These are phyloP conservation scores for Aphyosemion australe DNA, from an alignment of 2,113 vertebrate genomes.

Conservation along the genomic window DNA sequence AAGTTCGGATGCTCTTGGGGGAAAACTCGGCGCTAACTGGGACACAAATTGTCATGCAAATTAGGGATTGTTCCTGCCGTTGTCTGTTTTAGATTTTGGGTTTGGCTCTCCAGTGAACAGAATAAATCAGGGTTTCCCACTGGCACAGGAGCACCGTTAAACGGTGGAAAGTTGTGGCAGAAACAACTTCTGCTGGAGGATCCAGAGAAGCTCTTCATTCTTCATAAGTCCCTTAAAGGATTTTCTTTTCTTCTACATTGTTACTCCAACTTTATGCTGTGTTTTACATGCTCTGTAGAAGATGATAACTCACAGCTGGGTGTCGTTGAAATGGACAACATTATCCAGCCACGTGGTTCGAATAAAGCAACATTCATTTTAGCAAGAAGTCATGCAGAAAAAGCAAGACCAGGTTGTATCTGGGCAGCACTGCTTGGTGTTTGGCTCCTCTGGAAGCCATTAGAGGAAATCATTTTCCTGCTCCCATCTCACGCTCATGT, in stretches of 20 bases:
- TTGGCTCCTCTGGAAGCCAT: constrained; percentile 74
- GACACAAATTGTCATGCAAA: constrained; percentile 34
- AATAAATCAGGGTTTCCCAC: constrained; percentile 42
- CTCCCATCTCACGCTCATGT: constrained; percentile 52
- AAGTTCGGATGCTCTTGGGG: constrained; percentile 6
- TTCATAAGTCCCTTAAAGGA: constrained; percentile 49
- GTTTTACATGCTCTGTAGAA: constrained; percentile 41
- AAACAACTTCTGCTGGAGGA: constrained; percentile 22
- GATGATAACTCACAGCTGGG: constrained; percentile 66
- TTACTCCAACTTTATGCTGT: constrained; percentile 47
- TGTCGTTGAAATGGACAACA: constrained; percentile 69
- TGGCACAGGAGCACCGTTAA: constrained; percentile 34
- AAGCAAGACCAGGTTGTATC: too few relatives aligned
- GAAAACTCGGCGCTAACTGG: constrained; percentile 15
- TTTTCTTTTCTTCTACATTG: constrained; percentile 31
- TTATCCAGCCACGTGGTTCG: constrained; percentile 50
- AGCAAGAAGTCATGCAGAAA: too few relatives aligned
- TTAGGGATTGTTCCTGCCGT: constrained; percentile 2
- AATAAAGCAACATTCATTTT: constrained; percentile 51
- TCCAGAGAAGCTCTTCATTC: constrained; percentile 60
- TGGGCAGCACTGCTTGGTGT: constrained; percentile 37
- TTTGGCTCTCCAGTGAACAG: constrained; percentile 33
- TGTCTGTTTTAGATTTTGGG: constrained; percentile 33
- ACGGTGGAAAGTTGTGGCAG: constrained; percentile 52
- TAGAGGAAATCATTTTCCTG: constrained; percentile 59